Conservation (phyloP, 2,113 vertebrate genomes). For the Poeciliopsis turrubarensis region DNA sequence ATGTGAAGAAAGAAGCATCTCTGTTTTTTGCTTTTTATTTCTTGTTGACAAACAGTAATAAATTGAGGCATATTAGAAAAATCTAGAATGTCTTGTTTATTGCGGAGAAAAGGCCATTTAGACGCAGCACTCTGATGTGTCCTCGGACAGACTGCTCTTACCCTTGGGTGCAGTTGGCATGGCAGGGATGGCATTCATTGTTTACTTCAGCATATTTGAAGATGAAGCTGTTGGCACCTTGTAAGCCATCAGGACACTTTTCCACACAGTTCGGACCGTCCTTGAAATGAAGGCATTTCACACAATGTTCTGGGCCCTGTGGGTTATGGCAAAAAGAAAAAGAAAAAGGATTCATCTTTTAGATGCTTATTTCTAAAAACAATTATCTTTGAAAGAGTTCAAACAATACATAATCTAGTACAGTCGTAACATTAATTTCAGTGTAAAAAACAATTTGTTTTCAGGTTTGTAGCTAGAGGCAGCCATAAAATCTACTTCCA, state of each 20-base stretch:
- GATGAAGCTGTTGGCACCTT: slow-evolving; percentile 96
- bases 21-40: not conserved
- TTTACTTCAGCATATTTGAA: slow-evolving; percentile 96
- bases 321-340: not conserved
- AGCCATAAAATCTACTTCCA: not conserved
- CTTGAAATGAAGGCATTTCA: slow-evolving; percentile 95
- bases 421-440: not conserved
- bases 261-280: slow-evolving; percentile 98
- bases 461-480: not conserved
- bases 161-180: slow-evolving; percentile 97
- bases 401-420: not conserved
- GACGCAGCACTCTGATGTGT: not conserved
- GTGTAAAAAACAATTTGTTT: not conserved
- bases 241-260: slow-evolving; percentile 95
- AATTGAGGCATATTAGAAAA: not conserved
- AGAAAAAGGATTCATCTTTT: not conserved
- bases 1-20: not conserved
- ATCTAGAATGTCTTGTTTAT: not conserved
- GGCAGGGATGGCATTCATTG: slow-evolving; percentile 93
- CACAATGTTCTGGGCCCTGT: slow-evolving; percentile 95
- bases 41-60: not conserved
- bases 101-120: not conserved
- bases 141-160: slow-evolving; percentile 39
- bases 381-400: not conserved
- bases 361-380: slow-evolving; percentile 1